Evolutionary conservation across 2,888 invertebrate genomes (phyloP), one percentile per base, ranked within the genome.

Genomic region (Entomobrya multifasciata): DNA sequence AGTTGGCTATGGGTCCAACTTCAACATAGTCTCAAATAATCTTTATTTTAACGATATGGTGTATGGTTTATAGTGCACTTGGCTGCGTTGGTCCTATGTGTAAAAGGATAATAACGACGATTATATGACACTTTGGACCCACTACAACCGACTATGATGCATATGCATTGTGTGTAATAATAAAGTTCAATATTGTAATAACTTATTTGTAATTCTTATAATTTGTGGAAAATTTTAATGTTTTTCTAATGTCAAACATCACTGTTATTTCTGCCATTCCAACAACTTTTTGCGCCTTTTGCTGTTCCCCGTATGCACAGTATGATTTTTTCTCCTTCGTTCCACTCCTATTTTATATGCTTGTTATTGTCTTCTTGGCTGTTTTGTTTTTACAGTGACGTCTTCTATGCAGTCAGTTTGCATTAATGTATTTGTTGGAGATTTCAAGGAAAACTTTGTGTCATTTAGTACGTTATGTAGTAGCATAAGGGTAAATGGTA

Each of bases 181-280:
- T 36, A 36, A 36, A 36, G 8, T 6, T 36, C 36, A 36, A 36
- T 36, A 36, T 4, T n/a, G n/a, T n/a, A n/a, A n/a, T n/a, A 8
- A 36, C 36, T 36, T 8, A 52, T 52, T 52, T 52, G 52, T 13
- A n/a, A n/a, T 52, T 15, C 0, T 27, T 60, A 11, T 60, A 11
- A 25, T 22, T 70, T 70, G 67, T 20, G 67, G 47, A 36, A 76
- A 57, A 41, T 44, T 76, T 15, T 55, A 55, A 76, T 57, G 20
- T 57, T 57, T 36, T 57, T 17, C 20, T 5, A 25, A 11, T 1
- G n/a, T 36, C 5, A 65, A 25, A 27, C 15, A 25, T 41, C 17
- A 36, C 8, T 36, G 8, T 8, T 36, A 36, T 36, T 8, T 36
- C 8, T 36, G 36, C 8, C 8, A 6, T 36, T 41, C 44, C 41